phyloP scores from a whole-genome alignment of 1,140 invertebrate genomes.

The Planococcus citri region DNA sequence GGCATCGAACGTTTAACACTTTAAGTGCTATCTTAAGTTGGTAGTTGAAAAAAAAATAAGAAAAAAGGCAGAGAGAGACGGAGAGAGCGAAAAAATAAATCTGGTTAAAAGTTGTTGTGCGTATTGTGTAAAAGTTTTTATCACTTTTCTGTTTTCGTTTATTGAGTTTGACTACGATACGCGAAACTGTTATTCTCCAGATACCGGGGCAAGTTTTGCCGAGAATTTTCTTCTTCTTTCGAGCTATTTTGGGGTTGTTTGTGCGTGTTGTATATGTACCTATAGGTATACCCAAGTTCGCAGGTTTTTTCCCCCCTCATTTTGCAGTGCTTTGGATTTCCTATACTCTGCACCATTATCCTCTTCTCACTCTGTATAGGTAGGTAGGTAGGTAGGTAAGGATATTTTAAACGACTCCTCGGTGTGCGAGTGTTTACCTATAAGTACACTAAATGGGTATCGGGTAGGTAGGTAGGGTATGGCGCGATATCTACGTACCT shows the following conservation, averaged over 20 bases:
- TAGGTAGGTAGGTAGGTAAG: no score
- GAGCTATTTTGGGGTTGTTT: background rate
- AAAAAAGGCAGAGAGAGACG: no score
- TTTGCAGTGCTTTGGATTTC: no score
- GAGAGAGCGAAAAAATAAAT: background rate
- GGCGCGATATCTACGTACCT: no score
- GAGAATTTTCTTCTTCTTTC: background rate
- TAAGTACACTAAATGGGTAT: no score
- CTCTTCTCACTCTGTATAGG: no score
- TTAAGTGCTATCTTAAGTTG: background rate
- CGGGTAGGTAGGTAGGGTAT: no score
- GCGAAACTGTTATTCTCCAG: background rate
- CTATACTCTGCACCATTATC: no score
- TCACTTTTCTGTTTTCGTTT: conserved; percentile 7
- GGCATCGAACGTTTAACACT: background rate
- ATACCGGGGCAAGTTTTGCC: background rate
- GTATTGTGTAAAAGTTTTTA: conserved; percentile 4
- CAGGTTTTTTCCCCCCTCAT: background rate
- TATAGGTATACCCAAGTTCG: no score
- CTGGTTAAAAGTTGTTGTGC: conserved; percentile 6
- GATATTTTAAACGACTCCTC: no score
- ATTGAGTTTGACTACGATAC: conserved; percentile 6
- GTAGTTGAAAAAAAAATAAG: background rate
- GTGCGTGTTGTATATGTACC: no score
- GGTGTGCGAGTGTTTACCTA: no score